Evolutionary conservation across 2,797 vertebrate genomes (phyloP).

Genomic region (Sardinella longiceps): DNA sequence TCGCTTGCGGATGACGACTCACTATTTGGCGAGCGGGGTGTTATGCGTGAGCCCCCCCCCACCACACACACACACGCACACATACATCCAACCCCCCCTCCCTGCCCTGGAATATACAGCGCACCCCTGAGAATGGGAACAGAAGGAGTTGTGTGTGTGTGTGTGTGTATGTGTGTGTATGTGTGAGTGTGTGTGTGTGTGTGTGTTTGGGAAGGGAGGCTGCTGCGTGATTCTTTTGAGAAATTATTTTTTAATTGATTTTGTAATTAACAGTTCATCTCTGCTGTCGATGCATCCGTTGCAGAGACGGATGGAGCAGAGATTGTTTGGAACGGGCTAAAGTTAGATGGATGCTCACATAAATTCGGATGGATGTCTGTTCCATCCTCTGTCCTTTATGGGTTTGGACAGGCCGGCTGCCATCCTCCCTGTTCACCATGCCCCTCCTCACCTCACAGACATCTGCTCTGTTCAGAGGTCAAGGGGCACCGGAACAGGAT

Average conservation of each 20-base stretch:
- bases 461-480: neutral
- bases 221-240: conserved; percentile 83
- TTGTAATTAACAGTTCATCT: conserved; percentile 90
- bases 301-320: conserved; percentile 73
- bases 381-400: conserved; percentile 11
- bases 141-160: too few relatives aligned
- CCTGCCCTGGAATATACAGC: conserved; percentile 78
- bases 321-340: conserved; percentile 74
- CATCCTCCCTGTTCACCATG: neutral
- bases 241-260: conserved; percentile 93
- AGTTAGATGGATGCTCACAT: conserved; percentile 40
- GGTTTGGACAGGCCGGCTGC: conserved; percentile 13
- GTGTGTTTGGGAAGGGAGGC: conserved; percentile 41
- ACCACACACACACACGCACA: too few relatives aligned
- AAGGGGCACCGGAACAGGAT: neutral
- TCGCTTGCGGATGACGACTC: conserved; percentile 83
- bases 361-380: conserved; percentile 35
- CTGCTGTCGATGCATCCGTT: conserved; percentile 77
- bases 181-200: neutral
- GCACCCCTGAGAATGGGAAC: conserved; percentile 76
- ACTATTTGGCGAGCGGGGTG: conserved; percentile 77
- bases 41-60: conserved; percentile 76
- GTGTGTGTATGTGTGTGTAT: too few relatives aligned
- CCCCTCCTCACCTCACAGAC: neutral
- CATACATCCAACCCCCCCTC: too few relatives aligned